These are phyloP conservation scores for Melopsittacus undulatus DNA, from an alignment of 2,797 vertebrate species.

Conservation along the genomic window DNA sequence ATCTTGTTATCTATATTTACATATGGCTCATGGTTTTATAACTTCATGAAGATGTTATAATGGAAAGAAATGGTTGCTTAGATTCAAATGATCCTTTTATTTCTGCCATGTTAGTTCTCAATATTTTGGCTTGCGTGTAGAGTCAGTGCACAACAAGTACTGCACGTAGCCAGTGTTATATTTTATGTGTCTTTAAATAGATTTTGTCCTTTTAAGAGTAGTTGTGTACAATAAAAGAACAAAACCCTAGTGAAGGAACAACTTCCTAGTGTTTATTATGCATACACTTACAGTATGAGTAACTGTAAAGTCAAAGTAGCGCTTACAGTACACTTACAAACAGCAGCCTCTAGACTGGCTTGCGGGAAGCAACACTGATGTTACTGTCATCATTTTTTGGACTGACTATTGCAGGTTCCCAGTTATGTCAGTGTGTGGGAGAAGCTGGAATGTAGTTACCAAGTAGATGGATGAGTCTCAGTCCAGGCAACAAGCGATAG, in stretches of 20 bases:
- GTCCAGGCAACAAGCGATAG: not conserved
- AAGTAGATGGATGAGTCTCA: not conserved
- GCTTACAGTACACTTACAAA: not conserved
- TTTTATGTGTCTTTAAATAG: not conserved
- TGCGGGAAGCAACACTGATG: not conserved
- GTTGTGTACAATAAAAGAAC: not conserved
- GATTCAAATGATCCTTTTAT: not conserved
- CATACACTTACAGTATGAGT: not conserved
- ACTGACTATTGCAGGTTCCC: not conserved
- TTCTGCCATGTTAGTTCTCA: not conserved
- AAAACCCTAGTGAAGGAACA: not conserved
- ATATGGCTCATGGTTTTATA: not conserved
- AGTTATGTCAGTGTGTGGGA: not conserved
- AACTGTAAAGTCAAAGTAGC: not conserved
- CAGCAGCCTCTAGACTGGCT: not conserved
- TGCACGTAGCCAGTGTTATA: rapidly evolving
- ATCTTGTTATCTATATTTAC: not conserved
- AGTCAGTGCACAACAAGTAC: not conserved
- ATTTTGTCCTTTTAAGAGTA: not conserved
- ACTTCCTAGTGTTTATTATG: not conserved
- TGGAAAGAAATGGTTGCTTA: not conserved
- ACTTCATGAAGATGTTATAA: not conserved
- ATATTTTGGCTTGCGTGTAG: not conserved
- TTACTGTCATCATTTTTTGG: not conserved
- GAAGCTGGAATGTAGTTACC: not conserved